Evolutionary conservation across 2,888 invertebrate genomes (phyloP), one percentile per base, ranked within the genome.

Genomic region (Drosophila prostipennis): DNA sequence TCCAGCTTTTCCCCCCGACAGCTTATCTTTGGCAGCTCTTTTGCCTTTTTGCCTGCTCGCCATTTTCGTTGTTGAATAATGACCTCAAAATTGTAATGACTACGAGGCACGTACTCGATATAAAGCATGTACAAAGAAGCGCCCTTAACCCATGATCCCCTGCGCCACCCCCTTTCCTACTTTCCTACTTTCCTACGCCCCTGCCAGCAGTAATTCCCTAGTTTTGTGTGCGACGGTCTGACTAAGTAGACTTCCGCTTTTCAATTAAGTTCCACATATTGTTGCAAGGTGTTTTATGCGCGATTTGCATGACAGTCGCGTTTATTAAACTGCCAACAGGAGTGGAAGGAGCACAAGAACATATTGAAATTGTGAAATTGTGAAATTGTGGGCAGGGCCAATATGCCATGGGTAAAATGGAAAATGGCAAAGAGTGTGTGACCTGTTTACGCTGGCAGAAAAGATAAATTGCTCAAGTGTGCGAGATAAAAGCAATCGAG

Each of bases 211-310:
- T 57, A 61, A 53, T 43, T 36, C 36, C 48, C 39, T 40, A 34
- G 46, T 65, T 74, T 63, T 57, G 42, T 68, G 54, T 72, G 64
- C 55, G 63, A 72, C 74, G 69, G 77, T 65, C 73, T 71, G 79
- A 71, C 87, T 86, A 86, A 83, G 87, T 79, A 80, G 80, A 76
- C 87, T 83, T 88, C 87, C 87, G 89, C 78, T 88, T 88, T 83
- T 87, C 88, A 87, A 87, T 81, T 87, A 87, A 87, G 79, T 72
- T 49, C 54, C 78, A 79, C 89, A 80, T 76, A 76, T 80, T 86
- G 87, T 79, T 83, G 76, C 71, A 73, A 87, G 80, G 87, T 88
- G 80, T 87, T 86, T 88, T 76, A 88, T 88, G 84, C 78, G 78
- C 80, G 80, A 80, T 88, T 86, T 86, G 84, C 89, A 88, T 83